Conservation (phyloP, 2,113 vertebrate genomes). For the Rhabdornis inornatus region DNA sequence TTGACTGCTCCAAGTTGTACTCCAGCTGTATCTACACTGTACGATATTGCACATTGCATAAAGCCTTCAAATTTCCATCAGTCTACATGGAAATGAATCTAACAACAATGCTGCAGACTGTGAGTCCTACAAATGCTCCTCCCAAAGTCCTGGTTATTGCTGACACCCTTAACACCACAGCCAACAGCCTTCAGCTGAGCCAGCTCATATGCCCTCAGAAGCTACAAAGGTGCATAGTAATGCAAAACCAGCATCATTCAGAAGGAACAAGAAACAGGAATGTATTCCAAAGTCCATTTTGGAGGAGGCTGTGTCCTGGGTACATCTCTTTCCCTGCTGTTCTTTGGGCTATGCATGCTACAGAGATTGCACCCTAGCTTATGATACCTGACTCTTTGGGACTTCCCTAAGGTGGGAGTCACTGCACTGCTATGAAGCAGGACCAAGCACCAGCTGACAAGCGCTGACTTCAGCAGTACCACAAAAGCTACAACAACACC, state of each 20-base stretch:
- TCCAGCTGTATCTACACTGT: not conserved
- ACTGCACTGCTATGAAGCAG: accelerated
- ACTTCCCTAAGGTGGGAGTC: not conserved
- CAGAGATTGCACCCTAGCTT: not conserved
- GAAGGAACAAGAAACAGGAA: not conserved
- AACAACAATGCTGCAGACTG: not conserved
- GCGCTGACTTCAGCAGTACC: not conserved
- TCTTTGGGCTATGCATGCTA: not conserved
- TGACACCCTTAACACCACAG: not conserved
- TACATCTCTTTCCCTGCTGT: not conserved
- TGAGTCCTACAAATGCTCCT: not conserved
- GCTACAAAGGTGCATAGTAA: not conserved
- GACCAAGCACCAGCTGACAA: not conserved
- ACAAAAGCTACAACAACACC: not conserved
- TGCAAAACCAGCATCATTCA: not conserved
- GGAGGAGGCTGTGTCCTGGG: not conserved
- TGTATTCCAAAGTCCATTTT: not conserved
- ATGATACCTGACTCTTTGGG: not conserved
- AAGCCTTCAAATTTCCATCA: not conserved
- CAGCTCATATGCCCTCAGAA: not conserved
- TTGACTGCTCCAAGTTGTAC: not conserved
- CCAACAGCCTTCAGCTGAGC: not conserved
- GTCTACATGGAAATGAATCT: not conserved
- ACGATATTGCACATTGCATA: not conserved
- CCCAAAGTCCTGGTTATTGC: not conserved